Percentiles rank a stretch among this genome's conserved stretches.
Conservation (phyloP, 2,113 vertebrate species). For the Natator depressus region DNA sequence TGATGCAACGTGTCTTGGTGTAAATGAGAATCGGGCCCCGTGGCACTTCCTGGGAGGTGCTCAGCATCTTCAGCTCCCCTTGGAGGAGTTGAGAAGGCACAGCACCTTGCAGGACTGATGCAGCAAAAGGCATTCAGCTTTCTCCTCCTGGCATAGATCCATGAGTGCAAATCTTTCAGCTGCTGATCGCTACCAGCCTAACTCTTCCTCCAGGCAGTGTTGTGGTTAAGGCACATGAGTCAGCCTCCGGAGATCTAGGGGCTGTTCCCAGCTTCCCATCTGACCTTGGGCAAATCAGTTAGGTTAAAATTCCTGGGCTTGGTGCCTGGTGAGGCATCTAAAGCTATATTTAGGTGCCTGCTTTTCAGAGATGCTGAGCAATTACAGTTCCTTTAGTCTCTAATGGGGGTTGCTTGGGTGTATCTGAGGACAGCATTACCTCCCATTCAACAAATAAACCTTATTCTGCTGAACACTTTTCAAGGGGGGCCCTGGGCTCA, state of each 20-base stretch:
- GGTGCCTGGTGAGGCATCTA: background rate
- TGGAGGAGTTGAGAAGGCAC: background rate
- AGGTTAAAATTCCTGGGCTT: background rate
- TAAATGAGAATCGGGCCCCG: background rate
- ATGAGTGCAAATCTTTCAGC: background rate
- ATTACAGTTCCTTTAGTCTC: background rate
- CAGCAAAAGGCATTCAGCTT: fast-evolving
- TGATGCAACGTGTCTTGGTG: background rate
- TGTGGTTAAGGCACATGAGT: background rate
- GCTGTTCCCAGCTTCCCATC: background rate
- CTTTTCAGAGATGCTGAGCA: background rate
- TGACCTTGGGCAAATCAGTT: background rate
- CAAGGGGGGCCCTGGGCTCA: too few relatives aligned
- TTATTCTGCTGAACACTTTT: background rate
- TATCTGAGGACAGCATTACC: background rate
- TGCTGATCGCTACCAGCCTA: background rate
- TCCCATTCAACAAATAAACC: background rate
- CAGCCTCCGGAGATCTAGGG: background rate
- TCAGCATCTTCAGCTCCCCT: background rate
- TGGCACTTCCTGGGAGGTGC: background rate
- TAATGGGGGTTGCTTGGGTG: background rate
- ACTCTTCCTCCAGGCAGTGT: background rate
- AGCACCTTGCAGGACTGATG: background rate
- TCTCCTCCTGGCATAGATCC: background rate
- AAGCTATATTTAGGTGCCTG: conserved; percentile 19